Percentiles rank a stretch among this genome's conserved stretches.
phyloP scores from a whole-genome alignment of 2,888 invertebrate genomes.

The Vannuccia rotundouncinata region DNA sequence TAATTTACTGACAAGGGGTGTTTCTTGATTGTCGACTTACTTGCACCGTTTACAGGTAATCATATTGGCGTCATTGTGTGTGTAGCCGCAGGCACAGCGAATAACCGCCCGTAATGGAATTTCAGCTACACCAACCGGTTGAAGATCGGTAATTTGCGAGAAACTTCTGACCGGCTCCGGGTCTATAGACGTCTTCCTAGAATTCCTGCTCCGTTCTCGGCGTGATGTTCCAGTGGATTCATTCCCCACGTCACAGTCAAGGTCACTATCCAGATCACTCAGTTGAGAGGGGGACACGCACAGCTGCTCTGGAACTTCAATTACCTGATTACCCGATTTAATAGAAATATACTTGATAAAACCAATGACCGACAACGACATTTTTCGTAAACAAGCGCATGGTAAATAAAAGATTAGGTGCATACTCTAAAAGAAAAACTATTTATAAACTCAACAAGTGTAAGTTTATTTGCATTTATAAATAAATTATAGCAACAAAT shows the following conservation, averaged over 20 bases:
- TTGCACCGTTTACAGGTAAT: conserved; percentile 10
- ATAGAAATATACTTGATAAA: too few relatives aligned
- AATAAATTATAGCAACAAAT: too few relatives aligned
- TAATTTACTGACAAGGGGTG: too few relatives aligned
- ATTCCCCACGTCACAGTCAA: background rate
- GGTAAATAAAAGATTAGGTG: background rate
- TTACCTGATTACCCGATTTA: too few relatives aligned
- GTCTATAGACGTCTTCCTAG: background rate
- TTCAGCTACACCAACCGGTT: background rate
- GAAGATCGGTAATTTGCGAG: background rate
- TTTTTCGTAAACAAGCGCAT: background rate
- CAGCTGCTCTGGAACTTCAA: conserved; percentile 35
- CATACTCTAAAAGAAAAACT: too few relatives aligned
- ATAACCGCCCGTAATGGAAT: background rate
- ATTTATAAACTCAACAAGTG: too few relatives aligned
- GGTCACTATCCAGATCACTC: conserved; percentile 34
- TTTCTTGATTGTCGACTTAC: too few relatives aligned
- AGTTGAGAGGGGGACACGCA: conserved; percentile 36
- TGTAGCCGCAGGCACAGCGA: conserved; percentile 22
- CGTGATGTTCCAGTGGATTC: background rate
- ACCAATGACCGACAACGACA: too few relatives aligned
- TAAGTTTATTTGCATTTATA: too few relatives aligned
- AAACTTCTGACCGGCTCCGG: background rate
- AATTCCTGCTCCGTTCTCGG: background rate
- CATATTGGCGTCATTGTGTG: background rate